phyloP scores from a whole-genome alignment of 64 coral and sea anemone species.

The Acropora yongei region DNA sequence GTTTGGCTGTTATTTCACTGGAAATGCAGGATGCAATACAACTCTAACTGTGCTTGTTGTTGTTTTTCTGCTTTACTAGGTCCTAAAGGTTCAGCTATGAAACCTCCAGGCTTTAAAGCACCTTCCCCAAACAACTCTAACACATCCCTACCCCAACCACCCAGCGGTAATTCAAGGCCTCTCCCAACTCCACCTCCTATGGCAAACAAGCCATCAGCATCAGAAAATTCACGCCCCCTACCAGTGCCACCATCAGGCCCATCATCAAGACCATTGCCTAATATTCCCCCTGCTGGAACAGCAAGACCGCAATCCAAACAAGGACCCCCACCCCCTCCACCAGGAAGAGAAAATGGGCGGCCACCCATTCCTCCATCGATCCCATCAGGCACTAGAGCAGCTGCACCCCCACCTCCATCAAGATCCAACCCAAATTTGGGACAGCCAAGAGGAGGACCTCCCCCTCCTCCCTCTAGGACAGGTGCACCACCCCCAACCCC shows the following conservation, averaged over 20 bases:
- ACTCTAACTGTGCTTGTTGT: neutral
- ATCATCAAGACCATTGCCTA: conserved; percentile 48
- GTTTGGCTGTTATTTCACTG: neutral
- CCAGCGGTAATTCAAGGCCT: conserved; percentile 61
- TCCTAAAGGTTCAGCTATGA: conserved; percentile 72
- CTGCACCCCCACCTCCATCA: conserved; percentile 64
- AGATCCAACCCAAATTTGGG: conserved; percentile 30
- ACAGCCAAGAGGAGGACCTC: conserved; percentile 32
- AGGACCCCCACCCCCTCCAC: conserved; percentile 37
- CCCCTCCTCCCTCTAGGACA: conserved; percentile 73
- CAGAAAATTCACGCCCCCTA: conserved; percentile 62
- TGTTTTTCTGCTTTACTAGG: conserved; percentile 34
- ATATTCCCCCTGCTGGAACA: conserved; percentile 19
- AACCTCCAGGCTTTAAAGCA: conserved; percentile 87
- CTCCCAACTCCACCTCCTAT: conserved; percentile 34
- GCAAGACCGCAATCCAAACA: conserved; percentile 22
- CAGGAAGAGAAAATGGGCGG: conserved; percentile 26
- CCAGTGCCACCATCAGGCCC: conserved; percentile 70
- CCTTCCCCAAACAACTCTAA: conserved; percentile 50
- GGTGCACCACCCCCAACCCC: conserved; percentile 70
- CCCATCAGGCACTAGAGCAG: conserved; percentile 28
- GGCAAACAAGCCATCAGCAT: conserved; percentile 42
- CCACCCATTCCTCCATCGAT: neutral
- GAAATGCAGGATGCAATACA: neutral
- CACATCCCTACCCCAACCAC: conserved; percentile 23